Evolutionary conservation across 2,888 invertebrate species (phyloP), one percentile per base, ranked within the genome.

Genomic region (Lobophora halterata): DNA sequence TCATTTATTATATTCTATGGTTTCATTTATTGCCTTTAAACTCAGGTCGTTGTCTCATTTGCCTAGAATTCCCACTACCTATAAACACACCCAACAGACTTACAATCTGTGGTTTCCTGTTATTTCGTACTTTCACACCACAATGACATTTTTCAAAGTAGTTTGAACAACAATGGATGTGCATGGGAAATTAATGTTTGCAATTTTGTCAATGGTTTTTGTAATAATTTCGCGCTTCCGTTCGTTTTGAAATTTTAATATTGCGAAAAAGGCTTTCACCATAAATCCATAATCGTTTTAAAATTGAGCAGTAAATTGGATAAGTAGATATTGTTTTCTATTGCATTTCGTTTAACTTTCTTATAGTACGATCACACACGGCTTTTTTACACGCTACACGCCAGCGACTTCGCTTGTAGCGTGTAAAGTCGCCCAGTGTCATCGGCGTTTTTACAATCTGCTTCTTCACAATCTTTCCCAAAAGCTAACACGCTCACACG

Each of bases 111-210:
- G 4, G 5, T 25, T 25, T 25, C 25, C 25, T 25, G 25, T 13
- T 25, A n/a, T 12, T 12, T 3, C 1, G n/a, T 6, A 5, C 4
- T 10, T 21, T 24, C 24, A 12, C 24, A 24, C n/a, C 11, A 39
- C 24, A 24, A 35, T 24, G 27, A 40, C 28, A 33, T 13, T 44
- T 42, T 36, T 38, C 13, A 24, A 39, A 27, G 33, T 38, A 10
- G 40, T 33, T 30, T 33, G 1, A 25, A 23, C 23, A 19, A 25
- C 33, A 26, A 33, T 26, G 11, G 34, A n/a, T 12, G 23, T 12
- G 24, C 10, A 26, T 26, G 26, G 26, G 19, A 14, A 27, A n/a
- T 20, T 25, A 19, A 9, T 26, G 26, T 20, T n/a, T n/a, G n/a
- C 20, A 26, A 34, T 26, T 13, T 31, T 31, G 24, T 31, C 16